Evolutionary conservation across 2,113 vertebrate genomes (phyloP), one percentile per base, ranked within the genome.

Genomic region (Microcebus lehilahytsara): DNA sequence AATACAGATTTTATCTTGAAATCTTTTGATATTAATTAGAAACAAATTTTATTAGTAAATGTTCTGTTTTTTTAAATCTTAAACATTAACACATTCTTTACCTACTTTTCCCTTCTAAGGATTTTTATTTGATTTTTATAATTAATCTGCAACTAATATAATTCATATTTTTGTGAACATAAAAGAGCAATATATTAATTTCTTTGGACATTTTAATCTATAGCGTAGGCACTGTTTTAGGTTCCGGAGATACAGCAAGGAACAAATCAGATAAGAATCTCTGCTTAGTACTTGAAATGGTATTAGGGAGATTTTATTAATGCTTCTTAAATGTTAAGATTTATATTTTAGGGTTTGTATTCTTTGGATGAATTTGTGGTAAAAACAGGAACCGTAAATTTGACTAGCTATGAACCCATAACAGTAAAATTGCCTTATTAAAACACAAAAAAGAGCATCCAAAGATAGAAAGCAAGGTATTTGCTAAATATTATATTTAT

Each of bases 401-500:
- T 93, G 67, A 96, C 16, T 51, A 64, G 5, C 34, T 75, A 3
- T 88, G 30, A 75, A n/a, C 16, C n/a, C 62, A 3, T 80, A 42
- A 32, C 60, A 53, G 12, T 80, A 71, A 86, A 74, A 72, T 23
- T 95, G 3, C 19, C 19, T 0, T 72, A 17, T 40, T 83, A 58
- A 87, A 46, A 40, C 51, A 77, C 49, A 40, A 93, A 14, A 5
- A 60, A n/a, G 49, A 83, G 2, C 62, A 7, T 32, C 60, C 62
- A 85, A 51, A 30, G 34, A 72, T 9, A 32, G 56, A 56, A 89
- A 83, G 23, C 5, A 74, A 92, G 58, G 2, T 80, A 4, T 42
- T 97, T 87, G 84, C 17, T 96, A 37, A 92, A 4, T 4, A 9
- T 12, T 62, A 0, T 92, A n/a, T 96, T 98, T 96, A 84, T 96